phyloP scores from a whole-genome alignment of 2,888 invertebrate genomes.

The Meghimatium bilineatum region DNA sequence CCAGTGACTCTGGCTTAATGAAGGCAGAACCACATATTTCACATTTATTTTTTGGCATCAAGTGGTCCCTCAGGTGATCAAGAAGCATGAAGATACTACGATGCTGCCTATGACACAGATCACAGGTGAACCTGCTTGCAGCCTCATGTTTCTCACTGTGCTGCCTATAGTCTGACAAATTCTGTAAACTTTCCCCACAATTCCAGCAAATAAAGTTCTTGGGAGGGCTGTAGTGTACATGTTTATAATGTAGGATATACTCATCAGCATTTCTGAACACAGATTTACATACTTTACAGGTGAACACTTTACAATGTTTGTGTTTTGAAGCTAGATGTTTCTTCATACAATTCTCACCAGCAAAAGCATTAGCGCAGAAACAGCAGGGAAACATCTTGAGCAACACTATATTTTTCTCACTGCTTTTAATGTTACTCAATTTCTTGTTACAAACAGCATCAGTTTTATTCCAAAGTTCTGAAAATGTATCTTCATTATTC shows the following conservation, averaged over 20 bases:
- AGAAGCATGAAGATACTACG: slow-evolving; percentile 17
- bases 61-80: slow-evolving; percentile 21
- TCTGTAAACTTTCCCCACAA: slow-evolving; percentile 25
- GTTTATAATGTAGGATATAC: slow-evolving; percentile 16
- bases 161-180: slow-evolving; percentile 22
- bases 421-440: neutral
- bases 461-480: neutral
- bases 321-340: slow-evolving; percentile 15
- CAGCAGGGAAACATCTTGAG: slow-evolving; percentile 10
- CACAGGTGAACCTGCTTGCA: slow-evolving; percentile 24
- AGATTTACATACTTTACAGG: slow-evolving; percentile 4
- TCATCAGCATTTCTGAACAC: neutral
- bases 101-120: slow-evolving; percentile 32
- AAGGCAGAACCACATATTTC: slow-evolving; percentile 34
- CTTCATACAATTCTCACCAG: neutral
- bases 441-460: neutral
- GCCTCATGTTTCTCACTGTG: slow-evolving; percentile 34
- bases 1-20: slow-evolving; percentile 15
- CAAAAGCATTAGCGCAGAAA: slow-evolving; percentile 15
- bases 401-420: neutral
- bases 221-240: slow-evolving; percentile 2
- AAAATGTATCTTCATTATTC: neutral
- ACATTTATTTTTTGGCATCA: slow-evolving; percentile 28
- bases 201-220: slow-evolving; percentile 35
- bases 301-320: neutral